Base-by-base conservation (phyloP, 2,888 invertebrate species). In the Drosophila diplacantha region DNA sequence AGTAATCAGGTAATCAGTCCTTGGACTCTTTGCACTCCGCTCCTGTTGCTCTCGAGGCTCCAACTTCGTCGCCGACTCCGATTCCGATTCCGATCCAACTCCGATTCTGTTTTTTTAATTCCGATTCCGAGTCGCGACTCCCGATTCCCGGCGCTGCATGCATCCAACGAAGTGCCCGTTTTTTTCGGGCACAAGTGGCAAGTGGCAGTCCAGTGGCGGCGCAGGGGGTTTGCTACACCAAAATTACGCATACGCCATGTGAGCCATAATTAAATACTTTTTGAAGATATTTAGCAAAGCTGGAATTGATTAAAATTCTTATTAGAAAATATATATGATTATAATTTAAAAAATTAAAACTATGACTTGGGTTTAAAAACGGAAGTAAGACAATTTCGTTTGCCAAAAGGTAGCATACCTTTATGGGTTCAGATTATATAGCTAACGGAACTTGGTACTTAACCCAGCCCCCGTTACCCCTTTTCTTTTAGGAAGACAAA, bases 341-440 rank as follows among this genome's bases (percentile, higher is more conserved):
- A 3, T 9, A 18, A 12, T 39, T 8, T 22, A 2, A 14, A n/a
- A 24, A 24, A 11, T 24, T 14, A 14, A 39, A 24, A n/a, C 11
- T 6, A 2, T 1, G 3, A 16, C 26, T 26, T 41, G 24, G 6
- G 6, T 1, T n/a, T 26, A 11, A 43, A 24, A 3, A 6, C 14
- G 9, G 20, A 7, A 20, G 11, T 12, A 0, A 38, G 7, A 5
- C 3, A 12, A 3, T 5, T 12, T 3, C 3, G 20, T 38, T 20
- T 12, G 1, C 5, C 22, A 41, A 57, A 31, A 26, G n/a, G 44
- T 37, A 58, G 66, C 63, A 65, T 63, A 66, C 58, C 58, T 59
- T 59, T 32, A 18, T 22, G 58, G 60, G 60, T 29, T 20, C 35
- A 9, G 29, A 29, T 44, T 44, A 14, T 44, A 29, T 44, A 12